Conservation (phyloP, 2,113 vertebrate species). For the Setophaga kirtlandii region DNA sequence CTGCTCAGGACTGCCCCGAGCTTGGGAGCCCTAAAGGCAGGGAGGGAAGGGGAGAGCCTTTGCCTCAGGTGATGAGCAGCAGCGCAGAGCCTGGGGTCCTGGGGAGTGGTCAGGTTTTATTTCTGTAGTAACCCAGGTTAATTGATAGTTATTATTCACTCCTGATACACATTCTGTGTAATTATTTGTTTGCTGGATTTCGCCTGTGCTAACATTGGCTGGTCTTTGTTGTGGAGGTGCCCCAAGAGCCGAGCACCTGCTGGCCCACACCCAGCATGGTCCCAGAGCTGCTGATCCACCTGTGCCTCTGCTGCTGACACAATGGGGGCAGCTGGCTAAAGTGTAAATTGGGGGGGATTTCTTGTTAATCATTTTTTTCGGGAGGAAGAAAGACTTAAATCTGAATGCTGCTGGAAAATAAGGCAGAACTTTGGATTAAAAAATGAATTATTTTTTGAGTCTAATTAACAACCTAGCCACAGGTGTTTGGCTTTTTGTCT, state of each 20-base stretch:
- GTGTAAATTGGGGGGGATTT: background rate
- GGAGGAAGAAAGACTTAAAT: background rate
- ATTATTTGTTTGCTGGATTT: background rate
- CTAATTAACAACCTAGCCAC: background rate
- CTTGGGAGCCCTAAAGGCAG: constrained; percentile 58
- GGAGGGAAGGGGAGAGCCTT: constrained; percentile 47
- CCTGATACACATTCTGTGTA: background rate
- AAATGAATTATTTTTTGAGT: background rate
- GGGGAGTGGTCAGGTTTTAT: background rate
- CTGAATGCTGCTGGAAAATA: background rate
- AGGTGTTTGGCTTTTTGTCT: background rate
- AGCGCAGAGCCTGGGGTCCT: constrained; percentile 7
- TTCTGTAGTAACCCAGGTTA: background rate
- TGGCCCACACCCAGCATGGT: background rate
- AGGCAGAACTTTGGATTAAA: background rate
- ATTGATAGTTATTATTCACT: background rate
- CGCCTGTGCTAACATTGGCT: accelerated
- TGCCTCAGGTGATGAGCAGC: constrained; percentile 74
- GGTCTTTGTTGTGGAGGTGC: background rate
- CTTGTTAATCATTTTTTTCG: background rate
- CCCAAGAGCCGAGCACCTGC: background rate
- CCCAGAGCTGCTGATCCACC: background rate
- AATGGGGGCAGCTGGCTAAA: background rate
- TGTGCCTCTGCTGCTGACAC: background rate
- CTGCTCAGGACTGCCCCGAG: constrained; percentile 57